Evolutionary conservation across 2,888 invertebrate genomes (phyloP).

Genomic region (Globia sparganii): DNA sequence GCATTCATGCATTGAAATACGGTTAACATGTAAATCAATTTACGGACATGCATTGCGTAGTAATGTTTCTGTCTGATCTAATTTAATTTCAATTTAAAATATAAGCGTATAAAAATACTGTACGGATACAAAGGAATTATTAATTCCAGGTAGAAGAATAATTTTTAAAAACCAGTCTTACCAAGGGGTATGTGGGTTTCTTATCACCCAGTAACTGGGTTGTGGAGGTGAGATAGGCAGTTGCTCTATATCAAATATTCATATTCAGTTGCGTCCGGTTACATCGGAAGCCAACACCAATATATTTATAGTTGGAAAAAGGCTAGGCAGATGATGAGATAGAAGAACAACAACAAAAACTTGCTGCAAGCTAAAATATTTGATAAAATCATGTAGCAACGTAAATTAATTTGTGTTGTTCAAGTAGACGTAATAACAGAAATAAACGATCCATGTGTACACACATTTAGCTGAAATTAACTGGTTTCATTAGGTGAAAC

Average conservation of each 20-base stretch:
- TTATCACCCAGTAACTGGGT: no score
- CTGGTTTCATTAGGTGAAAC: conserved; percentile 35
- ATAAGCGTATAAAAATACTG: not conserved
- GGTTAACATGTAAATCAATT: conserved; percentile 35
- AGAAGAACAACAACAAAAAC: not conserved
- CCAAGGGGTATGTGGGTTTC: no score
- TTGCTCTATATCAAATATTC: no score
- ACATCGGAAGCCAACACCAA: no score
- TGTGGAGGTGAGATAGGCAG: no score
- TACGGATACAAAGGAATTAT: not conserved
- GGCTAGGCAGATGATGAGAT: no score
- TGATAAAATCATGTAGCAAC: not conserved
- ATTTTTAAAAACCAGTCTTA: no score
- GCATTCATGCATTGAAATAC: conserved; percentile 46
- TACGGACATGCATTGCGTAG: conserved; percentile 11
- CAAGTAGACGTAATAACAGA: conserved; percentile 15
- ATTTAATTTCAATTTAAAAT: conserved; percentile 10
- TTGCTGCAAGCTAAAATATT: not conserved
- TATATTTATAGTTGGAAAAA: no score
- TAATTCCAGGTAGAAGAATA: not conserved
- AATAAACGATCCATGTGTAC: conserved; percentile 23
- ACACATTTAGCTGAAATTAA: conserved; percentile 50
- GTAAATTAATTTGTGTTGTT: not conserved
- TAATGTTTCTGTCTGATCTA: conserved; percentile 4
- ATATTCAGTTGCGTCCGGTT: no score